These are phyloP conservation scores for Cephus sareptanus DNA, from an alignment of 2,888 invertebrate genomes.

Conservation along the genomic window DNA sequence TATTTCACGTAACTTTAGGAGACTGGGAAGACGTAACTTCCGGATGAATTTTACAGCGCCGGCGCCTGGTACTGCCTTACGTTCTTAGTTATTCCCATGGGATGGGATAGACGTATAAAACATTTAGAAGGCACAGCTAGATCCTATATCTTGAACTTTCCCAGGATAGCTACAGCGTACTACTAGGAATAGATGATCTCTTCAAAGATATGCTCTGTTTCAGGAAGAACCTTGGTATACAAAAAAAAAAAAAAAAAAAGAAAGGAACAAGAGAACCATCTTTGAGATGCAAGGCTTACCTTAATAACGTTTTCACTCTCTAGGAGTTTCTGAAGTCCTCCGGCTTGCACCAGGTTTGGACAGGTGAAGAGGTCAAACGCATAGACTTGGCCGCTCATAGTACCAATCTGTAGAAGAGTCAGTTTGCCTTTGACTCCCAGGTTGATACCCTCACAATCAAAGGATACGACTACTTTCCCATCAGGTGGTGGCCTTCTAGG, in stretches of 20 bases:
- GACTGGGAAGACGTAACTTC: neutral
- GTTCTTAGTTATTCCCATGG: neutral
- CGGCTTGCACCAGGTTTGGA: slow-evolving; percentile 80
- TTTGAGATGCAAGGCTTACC: slow-evolving; percentile 63
- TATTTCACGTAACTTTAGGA: neutral
- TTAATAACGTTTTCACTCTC: slow-evolving; percentile 86
- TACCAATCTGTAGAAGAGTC: slow-evolving; percentile 87
- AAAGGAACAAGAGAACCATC: neutral
- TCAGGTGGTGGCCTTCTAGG: slow-evolving; percentile 56
- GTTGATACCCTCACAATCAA: slow-evolving; percentile 95
- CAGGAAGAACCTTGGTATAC: neutral
- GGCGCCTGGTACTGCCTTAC: neutral
- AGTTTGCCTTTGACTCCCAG: slow-evolving; percentile 89
- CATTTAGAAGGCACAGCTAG: neutral
- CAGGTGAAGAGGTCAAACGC: slow-evolving; percentile 90
- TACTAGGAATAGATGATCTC: neutral
- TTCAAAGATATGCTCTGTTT: neutral
- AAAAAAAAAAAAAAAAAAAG: neutral
- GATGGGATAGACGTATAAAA: neutral
- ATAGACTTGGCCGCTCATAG: slow-evolving; percentile 83
- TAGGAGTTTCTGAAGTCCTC: slow-evolving; percentile 82
- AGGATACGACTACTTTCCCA: slow-evolving; percentile 74
- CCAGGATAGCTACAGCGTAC: neutral
- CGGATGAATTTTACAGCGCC: neutral
- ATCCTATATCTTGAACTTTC: neutral